These are phyloP conservation scores for Lepus americanus DNA, from an alignment of 2,113 vertebrate genomes.

Conservation along the genomic window DNA sequence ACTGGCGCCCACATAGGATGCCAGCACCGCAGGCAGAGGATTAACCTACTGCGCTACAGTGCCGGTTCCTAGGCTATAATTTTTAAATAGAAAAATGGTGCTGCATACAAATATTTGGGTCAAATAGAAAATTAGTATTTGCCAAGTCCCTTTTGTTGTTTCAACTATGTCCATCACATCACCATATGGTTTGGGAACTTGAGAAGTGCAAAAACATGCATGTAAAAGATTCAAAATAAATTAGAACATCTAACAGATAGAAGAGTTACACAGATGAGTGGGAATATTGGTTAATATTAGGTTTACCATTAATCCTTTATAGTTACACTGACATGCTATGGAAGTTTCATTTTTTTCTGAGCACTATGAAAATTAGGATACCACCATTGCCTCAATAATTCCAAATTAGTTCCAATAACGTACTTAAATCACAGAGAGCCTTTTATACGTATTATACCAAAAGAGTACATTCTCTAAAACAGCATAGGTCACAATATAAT, in stretches of 20 bases:
- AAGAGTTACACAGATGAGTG: background rate
- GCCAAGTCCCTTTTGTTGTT: background rate
- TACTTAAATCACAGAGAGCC: conserved; percentile 37
- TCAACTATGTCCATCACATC: background rate
- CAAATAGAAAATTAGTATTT: background rate
- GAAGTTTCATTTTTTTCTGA: background rate
- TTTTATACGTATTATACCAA: background rate
- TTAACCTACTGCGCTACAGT: too few relatives aligned
- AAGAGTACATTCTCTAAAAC: conserved; percentile 59
- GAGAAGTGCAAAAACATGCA: background rate
- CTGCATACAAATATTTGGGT: background rate
- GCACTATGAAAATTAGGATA: background rate
- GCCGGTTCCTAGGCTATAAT: too few relatives aligned
- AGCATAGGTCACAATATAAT: conserved; percentile 45
- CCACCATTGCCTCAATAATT: conserved; percentile 10
- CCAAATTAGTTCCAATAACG: conserved; percentile 20
- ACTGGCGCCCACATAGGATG: too few relatives aligned
- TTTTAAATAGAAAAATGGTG: background rate
- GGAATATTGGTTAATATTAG: background rate
- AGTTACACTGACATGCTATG: background rate
- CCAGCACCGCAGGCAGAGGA: too few relatives aligned
- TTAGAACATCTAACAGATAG: background rate
- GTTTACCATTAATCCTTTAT: background rate
- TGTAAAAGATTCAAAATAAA: background rate
- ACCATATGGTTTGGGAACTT: background rate